Percentiles rank a stretch among this genome's conserved stretches.
These are phyloP conservation scores for Poicephalus meyeri DNA, from an alignment of 2,113 vertebrate species.

Conservation along the genomic window DNA sequence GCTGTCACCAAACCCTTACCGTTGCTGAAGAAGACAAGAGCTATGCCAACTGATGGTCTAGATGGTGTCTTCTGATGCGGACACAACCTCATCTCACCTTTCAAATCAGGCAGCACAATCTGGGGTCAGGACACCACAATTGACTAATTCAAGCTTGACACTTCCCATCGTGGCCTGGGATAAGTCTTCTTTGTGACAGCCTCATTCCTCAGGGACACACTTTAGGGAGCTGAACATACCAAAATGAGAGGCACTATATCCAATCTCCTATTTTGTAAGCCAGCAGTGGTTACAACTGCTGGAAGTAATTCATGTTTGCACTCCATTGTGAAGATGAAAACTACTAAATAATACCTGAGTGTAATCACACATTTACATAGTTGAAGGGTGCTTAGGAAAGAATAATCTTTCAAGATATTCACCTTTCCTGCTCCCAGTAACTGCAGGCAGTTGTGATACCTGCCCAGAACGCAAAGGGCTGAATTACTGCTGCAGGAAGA, in stretches of 20 bases:
- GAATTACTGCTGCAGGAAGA: background rate
- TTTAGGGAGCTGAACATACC: background rate
- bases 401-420: background rate
- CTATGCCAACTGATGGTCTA: background rate
- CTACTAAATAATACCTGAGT: background rate
- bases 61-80: background rate
- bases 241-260: background rate
- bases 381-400: background rate
- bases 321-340: background rate
- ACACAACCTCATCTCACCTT: background rate
- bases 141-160: background rate
- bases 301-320: background rate
- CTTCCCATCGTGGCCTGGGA: background rate
- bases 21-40: background rate
- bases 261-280: background rate
- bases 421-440: background rate
- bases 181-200: background rate
- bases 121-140: background rate
- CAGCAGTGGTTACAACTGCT: background rate
- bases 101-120: background rate
- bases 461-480: background rate
- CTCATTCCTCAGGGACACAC: background rate
- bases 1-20: background rate
- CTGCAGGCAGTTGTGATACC: background rate
- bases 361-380: constrained; percentile 6